These are phyloP conservation scores for Cherax destructor DNA, from an alignment of 1,140 invertebrate species.

Conservation along the genomic window DNA sequence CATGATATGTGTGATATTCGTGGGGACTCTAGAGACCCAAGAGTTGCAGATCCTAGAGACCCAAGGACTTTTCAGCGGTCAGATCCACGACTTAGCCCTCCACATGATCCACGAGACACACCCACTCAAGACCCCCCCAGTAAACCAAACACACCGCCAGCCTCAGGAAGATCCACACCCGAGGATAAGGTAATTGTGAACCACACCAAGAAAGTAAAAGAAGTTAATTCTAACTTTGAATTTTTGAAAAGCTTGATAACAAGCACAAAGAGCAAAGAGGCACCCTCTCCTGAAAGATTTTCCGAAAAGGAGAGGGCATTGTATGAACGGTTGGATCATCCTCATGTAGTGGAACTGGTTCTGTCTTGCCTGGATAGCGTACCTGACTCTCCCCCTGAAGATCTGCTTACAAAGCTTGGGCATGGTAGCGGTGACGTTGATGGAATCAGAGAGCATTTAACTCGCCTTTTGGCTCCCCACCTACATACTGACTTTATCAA, in stretches of 20 bases:
- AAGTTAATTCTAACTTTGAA: conserved; percentile 40
- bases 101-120: not conserved
- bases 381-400: conserved; percentile 53
- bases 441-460: conserved; percentile 46
- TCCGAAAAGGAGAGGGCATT: conserved; percentile 40
- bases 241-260: conserved; percentile 50
- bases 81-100: not conserved
- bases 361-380: conserved; percentile 43
- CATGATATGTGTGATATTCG: not conserved
- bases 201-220: not conserved
- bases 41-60: conserved; percentile 22
- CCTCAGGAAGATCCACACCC: conserved; percentile 24
- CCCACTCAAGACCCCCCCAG: not conserved
- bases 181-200: not conserved
- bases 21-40: not conserved
- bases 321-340: conserved; percentile 51
- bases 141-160: conserved; percentile 11
- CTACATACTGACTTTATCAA: conserved; percentile 37
- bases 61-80: not conserved
- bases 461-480: conserved; percentile 39
- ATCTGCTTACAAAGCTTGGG: conserved; percentile 27
- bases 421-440: conserved; percentile 22
- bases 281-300: conserved; percentile 15
- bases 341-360: conserved; percentile 48
- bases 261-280: not conserved